These are phyloP conservation scores for Syngnathus floridae DNA, from an alignment of 2,113 vertebrate genomes.

Conservation along the genomic window DNA sequence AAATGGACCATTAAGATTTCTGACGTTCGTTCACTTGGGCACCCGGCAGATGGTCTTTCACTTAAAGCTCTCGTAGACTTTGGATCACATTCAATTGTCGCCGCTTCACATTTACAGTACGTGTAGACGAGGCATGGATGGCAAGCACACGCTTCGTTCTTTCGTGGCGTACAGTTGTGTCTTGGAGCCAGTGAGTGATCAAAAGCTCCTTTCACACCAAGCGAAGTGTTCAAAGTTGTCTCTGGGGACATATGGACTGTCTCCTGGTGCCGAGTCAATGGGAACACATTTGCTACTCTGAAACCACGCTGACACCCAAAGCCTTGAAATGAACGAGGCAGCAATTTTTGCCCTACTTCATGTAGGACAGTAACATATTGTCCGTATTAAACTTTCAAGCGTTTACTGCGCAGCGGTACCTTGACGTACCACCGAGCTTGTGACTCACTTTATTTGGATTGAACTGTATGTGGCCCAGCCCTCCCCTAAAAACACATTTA, in stretches of 20 bases:
- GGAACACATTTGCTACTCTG: conserved; percentile 6
- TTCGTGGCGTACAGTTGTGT: conserved; percentile 42
- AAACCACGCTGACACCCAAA: neutral
- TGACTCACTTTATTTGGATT: neutral
- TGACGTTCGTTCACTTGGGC: conserved; percentile 39
- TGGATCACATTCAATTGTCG: conserved; percentile 25
- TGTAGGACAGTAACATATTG: neutral
- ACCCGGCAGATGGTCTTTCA: conserved; percentile 57
- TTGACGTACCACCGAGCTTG: neutral
- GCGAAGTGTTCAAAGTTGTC: conserved; percentile 48
- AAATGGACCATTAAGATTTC: conserved; percentile 55
- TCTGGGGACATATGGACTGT: conserved; percentile 50
- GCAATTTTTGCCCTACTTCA: neutral
- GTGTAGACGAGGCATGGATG: conserved; percentile 10
- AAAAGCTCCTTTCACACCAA: conserved; percentile 44
- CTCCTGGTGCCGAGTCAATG: conserved; percentile 25
- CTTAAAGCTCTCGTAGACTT: conserved; percentile 41
- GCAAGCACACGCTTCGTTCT: conserved; percentile 12
- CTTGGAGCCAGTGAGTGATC: conserved; percentile 41
- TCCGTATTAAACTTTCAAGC: neutral
- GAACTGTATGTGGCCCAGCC: no score
- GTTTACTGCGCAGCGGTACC: neutral
- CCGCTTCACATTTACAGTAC: conserved; percentile 6
- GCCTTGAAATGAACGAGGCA: neutral
- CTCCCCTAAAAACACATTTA: no score